These are phyloP conservation scores for Pachypsylla venusta DNA, from an alignment of 1,140 invertebrate genomes.

Conservation along the genomic window DNA sequence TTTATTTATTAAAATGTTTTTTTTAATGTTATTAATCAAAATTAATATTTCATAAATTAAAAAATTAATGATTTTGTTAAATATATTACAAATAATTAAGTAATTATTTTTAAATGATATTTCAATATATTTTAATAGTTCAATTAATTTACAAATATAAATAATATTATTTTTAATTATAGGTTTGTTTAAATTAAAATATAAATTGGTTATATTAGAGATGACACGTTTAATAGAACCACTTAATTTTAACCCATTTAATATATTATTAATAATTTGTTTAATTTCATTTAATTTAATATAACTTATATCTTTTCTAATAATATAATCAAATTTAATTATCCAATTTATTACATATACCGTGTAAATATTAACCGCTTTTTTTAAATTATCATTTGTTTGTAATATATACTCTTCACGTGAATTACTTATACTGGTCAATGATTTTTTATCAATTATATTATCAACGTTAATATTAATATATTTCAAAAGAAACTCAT, in stretches of 20 bases:
- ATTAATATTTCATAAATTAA: not conserved
- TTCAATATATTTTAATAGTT: not conserved
- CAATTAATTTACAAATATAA: not conserved
- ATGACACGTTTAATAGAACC: not conserved
- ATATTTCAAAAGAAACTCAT: not conserved
- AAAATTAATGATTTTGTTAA: conserved; percentile 2
- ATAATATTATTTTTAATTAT: not conserved
- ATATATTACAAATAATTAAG: not conserved
- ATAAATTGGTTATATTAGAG: not conserved
- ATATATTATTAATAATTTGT: not conserved
- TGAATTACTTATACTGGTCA: not conserved
- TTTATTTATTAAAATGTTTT: not conserved
- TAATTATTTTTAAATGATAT: not conserved
- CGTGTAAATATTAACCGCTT: not conserved
- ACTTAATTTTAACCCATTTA: not conserved
- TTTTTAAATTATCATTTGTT: not conserved
- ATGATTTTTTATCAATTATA: not conserved
- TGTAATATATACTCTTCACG: not conserved
- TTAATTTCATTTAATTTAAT: conserved; percentile 3
- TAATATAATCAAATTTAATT: not conserved
- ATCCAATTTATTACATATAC: not conserved
- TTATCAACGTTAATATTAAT: not conserved
- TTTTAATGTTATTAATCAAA: not conserved
- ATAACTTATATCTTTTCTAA: not conserved
- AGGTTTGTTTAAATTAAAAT: not conserved